These are phyloP conservation scores for Gallinago nigripennis DNA, from an alignment of 2,797 vertebrate genomes.

Conservation along the genomic window DNA sequence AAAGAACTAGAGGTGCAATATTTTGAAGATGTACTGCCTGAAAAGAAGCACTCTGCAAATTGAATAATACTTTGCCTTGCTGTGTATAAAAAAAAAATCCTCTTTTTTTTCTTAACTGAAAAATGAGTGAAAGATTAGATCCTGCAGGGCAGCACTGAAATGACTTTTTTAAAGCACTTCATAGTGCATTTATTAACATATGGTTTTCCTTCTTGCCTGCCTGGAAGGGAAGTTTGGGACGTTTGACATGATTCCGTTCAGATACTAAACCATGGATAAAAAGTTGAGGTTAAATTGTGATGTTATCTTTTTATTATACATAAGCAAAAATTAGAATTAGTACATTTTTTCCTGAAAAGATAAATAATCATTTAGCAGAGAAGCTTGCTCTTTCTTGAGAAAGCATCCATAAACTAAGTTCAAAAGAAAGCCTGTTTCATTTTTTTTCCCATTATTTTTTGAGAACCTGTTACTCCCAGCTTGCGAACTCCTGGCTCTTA, in stretches of 20 bases:
- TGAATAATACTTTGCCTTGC: background rate
- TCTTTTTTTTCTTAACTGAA: background rate
- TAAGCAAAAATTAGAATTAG: background rate
- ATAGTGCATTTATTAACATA: background rate
- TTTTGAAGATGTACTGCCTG: background rate
- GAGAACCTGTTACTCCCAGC: background rate
- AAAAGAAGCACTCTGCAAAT: background rate
- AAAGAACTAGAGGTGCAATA: background rate
- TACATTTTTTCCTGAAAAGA: background rate
- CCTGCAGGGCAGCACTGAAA: background rate
- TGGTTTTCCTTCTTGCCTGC: background rate
- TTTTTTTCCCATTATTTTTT: background rate
- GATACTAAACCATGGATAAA: background rate
- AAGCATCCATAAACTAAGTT: background rate
- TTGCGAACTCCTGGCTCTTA: background rate
- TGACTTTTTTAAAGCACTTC: background rate
- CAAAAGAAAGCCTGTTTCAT: background rate
- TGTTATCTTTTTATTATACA: background rate
- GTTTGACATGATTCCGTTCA: background rate
- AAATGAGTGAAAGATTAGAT: background rate
- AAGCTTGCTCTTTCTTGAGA: background rate
- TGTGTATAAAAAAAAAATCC: background rate
- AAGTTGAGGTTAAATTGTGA: background rate
- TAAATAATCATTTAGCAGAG: background rate
- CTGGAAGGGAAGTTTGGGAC: background rate